phyloP scores from a whole-genome alignment of 2,797 vertebrate species.

The Avahi laniger region DNA sequence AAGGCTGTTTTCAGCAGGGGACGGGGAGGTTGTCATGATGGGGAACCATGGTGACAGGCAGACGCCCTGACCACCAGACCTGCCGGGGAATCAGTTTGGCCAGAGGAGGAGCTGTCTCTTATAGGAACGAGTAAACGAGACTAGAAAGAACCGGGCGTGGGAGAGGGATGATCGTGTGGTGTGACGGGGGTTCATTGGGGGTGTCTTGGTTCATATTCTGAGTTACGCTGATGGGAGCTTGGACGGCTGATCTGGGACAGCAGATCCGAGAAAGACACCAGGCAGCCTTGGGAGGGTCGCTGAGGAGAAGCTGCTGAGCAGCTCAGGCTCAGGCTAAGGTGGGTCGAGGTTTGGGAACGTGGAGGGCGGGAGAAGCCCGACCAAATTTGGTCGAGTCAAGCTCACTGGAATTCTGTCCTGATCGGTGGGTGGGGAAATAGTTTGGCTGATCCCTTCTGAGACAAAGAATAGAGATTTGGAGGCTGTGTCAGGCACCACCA shows the following conservation, averaged over 20 bases:
- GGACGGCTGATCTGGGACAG: background rate
- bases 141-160: too few species aligned
- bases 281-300: background rate
- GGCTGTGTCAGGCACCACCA: background rate
- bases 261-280: too few species aligned
- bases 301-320: too few species aligned
- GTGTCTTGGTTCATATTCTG: background rate
- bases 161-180: too few species aligned
- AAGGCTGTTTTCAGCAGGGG: background rate
- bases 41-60: rapidly evolving
- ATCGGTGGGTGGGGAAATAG: too few species aligned
- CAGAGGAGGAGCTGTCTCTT: too few species aligned
- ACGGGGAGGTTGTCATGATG: too few species aligned
- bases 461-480: background rate
- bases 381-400: background rate
- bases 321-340: too few species aligned
- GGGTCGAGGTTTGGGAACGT: background rate
- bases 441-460: background rate
- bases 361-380: background rate
- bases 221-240: background rate
- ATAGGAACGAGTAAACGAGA: too few species aligned
- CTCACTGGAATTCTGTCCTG: background rate
- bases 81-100: too few species aligned
- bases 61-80: too few species aligned
- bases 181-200: background rate